Percentiles rank a stretch among this genome's conserved stretches.
phyloP scores from a whole-genome alignment of 2,797 vertebrate genomes.

The Clamator glandarius region DNA sequence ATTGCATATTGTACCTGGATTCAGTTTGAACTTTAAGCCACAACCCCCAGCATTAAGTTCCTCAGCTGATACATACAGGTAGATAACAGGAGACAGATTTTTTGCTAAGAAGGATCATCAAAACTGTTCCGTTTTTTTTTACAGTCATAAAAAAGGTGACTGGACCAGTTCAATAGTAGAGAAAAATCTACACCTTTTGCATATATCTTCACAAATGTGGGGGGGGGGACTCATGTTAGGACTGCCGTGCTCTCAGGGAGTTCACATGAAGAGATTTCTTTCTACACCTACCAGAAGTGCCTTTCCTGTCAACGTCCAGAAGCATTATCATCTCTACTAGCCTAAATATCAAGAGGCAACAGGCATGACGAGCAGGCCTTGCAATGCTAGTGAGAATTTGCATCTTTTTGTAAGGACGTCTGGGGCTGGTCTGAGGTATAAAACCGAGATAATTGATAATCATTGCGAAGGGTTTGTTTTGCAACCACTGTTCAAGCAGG shows the following conservation, averaged over 20 bases:
- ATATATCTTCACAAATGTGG: not conserved
- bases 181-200: not conserved
- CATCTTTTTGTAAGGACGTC: not conserved
- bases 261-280: not conserved
- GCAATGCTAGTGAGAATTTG: not conserved
- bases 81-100: not conserved
- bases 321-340: accelerated
- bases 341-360: accelerated
- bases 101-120: not conserved
- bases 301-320: not conserved
- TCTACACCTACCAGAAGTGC: not conserved
- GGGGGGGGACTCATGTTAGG: accelerated
- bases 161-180: too few relatives aligned
- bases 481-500: not conserved
- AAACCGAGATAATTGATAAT: not conserved
- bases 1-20: not conserved
- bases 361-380: not conserved
- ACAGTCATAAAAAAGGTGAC: too few relatives aligned
- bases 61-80: not conserved
- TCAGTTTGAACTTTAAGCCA: not conserved
- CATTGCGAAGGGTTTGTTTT: not conserved
- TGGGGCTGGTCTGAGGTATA: not conserved
- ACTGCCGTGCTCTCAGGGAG: not conserved
- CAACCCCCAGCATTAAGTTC: not conserved
- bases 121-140: not conserved